Conservation (phyloP, 1,140 invertebrate species). For the Harpegnathos saltator region DNA sequence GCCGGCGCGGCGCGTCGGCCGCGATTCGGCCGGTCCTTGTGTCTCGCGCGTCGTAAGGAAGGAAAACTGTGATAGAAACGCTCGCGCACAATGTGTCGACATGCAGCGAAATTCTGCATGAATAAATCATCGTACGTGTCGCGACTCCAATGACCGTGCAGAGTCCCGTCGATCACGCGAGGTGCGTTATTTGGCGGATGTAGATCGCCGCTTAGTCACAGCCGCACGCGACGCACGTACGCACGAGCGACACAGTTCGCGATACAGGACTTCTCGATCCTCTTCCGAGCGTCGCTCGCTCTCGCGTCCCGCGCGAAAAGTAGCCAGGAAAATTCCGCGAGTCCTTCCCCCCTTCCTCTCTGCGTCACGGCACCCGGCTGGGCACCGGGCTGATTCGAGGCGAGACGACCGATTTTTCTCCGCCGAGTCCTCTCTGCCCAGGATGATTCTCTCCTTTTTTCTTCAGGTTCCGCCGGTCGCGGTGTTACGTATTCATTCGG, state of each 20-base stretch:
- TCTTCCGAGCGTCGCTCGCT: neutral
- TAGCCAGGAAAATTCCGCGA: neutral
- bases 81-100: neutral
- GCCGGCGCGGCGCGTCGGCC: too few relatives aligned
- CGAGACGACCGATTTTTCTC: constrained; percentile 2
- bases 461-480: neutral
- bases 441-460: neutral
- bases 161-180: constrained; percentile 28
- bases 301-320: neutral
- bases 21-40: too few relatives aligned
- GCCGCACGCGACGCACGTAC: neutral
- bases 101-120: neutral
- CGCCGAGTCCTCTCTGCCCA: neutral
- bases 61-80: too few relatives aligned
- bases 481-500: constrained; percentile 35
- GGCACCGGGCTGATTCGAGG: neutral
- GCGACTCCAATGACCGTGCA: constrained; percentile 19
- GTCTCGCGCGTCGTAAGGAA: too few relatives aligned
- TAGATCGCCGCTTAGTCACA: constrained; percentile 21
- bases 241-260: neutral
- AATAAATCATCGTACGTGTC: constrained; percentile 32
- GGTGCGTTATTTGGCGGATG: neutral
- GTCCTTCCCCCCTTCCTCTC: neutral
- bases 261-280: neutral
- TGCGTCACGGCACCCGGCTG: too few relatives aligned